These are phyloP conservation scores for Drosophila mayri DNA, from an alignment of 1,140 invertebrate genomes.

Conservation along the genomic window DNA sequence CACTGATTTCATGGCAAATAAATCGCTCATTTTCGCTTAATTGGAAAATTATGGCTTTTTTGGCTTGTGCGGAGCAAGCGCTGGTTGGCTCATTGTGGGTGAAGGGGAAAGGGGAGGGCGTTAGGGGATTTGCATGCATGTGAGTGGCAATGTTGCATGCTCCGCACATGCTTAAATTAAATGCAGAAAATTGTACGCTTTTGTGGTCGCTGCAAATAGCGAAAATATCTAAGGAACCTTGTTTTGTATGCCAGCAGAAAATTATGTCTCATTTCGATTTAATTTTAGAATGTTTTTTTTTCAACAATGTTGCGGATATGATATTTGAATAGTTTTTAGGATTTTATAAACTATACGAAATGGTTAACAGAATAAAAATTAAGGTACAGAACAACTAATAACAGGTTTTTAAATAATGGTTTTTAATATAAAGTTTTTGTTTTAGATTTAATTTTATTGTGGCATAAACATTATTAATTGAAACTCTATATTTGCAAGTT, in stretches of 20 bases:
- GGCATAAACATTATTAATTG: neutral
- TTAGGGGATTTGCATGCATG: constrained; percentile 42
- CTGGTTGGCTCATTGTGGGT: constrained; percentile 6
- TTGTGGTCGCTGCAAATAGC: constrained; percentile 13
- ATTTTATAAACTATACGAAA: neutral
- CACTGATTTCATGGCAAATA: constrained; percentile 85
- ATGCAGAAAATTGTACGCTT: constrained; percentile 38
- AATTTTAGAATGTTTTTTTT: constrained; percentile 26
- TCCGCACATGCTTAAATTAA: constrained; percentile 35
- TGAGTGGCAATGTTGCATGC: constrained; percentile 46
- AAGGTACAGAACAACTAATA: neutral
- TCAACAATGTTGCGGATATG: constrained; percentile 13
- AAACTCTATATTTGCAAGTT: neutral
- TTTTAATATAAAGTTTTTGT: too few species aligned
- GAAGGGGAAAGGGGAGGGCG: neutral
- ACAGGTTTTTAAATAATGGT: too few species aligned
- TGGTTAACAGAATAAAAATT: neutral
- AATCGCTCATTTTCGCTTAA: constrained; percentile 85
- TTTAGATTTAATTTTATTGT: too few species aligned
- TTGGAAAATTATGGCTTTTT: constrained; percentile 85
- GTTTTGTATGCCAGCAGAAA: constrained; percentile 18
- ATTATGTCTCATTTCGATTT: constrained; percentile 31
- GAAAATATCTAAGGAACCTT: constrained; percentile 13
- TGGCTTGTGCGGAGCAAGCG: constrained; percentile 48
- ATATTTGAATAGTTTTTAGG: neutral